Evolutionary conservation across 1,140 invertebrate genomes (phyloP), one percentile per base, ranked within the genome.

Genomic region (Mercenaria mercenaria): DNA sequence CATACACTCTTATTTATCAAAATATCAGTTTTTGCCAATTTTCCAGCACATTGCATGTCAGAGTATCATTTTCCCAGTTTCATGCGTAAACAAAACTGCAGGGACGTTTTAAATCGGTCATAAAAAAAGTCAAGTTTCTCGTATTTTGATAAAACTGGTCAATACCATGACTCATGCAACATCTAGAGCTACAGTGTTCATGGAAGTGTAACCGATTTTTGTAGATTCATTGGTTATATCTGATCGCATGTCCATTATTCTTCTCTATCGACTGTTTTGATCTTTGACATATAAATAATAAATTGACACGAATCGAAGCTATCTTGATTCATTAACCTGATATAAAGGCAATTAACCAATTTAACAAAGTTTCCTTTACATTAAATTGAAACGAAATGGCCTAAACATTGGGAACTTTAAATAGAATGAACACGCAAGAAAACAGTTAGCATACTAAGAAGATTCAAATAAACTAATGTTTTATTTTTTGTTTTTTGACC

Each of bases 261-360:
- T 72, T 39, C 34, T 26, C 26, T 64, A 64, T 64, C 59, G 20
- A 29, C 59, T 64, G 29, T 72, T 41, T 72, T 18, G 34, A 72
- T 72, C 67, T 72, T 72, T 37, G 18, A 67, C 34, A 72, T 39
- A 72, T 72, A 39, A 72, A 72, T 39, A 29, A 72, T 41, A 72
- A 15, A 39, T 72, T 72, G 67, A 72, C 67, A 72, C 4, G 67
- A 39, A 2, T 4, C 1, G 67, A 29, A 29, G 10, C 20, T 1
- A 29, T 20, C 26, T 23, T 20, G 20, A 64, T 64, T 64, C n/a
- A 64, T 64, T 64, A 20, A 26, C n/a, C n/a, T 64, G 26, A 64
- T 29, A 64, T 64, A 64, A 29, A 11, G 8, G n/a, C 59, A 29
- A 10, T 64, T 64, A 4, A 64, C 10, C 11, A 64, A 64, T 29